Base-by-base conservation (phyloP, 64 coral and sea anemone species). In the Cladopsammia gracilis region DNA sequence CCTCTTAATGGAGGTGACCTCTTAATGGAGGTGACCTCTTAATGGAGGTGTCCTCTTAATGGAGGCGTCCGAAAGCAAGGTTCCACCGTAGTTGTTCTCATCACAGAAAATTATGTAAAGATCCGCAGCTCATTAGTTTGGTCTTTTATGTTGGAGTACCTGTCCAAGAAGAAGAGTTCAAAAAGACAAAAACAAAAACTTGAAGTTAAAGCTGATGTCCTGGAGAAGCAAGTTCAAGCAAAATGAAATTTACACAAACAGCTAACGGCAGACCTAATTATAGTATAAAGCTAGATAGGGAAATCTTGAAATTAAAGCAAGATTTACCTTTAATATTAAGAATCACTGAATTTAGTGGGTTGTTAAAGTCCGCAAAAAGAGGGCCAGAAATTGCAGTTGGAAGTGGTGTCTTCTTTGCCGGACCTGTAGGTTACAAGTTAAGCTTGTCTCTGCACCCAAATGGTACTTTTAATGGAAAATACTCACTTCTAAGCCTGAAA, bases 401-500 rank as follows among this genome's bases (percentile, higher is more conserved):
- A 18, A 62, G 58, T 73, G 11, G 52, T 3, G 4, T 1, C 6
- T 73, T 87, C 54, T 87, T 43, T 16, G 73, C n/a, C 3, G 50
- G 70, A 14, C 20, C 48, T 2, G 3, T 53, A 53, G 65, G 84
- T 3, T 87, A 87, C 16, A 87, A 44, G 15, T 58, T 87, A 18
- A 57, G 4, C 13, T 7, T 73, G 25, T 18, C 1, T 24, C 6
- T 87, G 6, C 34, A 87, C 15, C 67, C 84, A 53, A 73, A 87
- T 72, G 84, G 84, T 18, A 10, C 25, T 42, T 10, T 7, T 42
- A 22, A 73, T 11, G 68, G 84, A 15, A 49, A 71, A 72, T 34
- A 87, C 64, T 19, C 84, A 87, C 26, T 8, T 87, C 2, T 87
- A 66, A 47, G 16, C 73, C 1, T 24, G n/a, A 68, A 44, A 25